These are phyloP conservation scores for Horisme vitalbata DNA, from an alignment of 2,888 invertebrate species.

Conservation along the genomic window DNA sequence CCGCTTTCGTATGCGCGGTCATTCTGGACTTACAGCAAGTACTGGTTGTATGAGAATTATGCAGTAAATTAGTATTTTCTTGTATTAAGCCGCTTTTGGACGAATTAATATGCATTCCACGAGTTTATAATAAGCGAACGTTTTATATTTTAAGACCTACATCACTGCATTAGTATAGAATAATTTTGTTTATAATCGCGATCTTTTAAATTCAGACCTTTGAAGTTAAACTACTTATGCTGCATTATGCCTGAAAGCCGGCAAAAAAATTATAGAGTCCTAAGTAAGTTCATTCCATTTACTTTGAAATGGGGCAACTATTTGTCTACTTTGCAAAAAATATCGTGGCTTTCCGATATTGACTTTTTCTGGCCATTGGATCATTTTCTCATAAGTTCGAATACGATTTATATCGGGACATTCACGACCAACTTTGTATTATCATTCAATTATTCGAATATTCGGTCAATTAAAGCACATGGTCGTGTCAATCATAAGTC, in stretches of 20 bases:
- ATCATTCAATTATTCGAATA: slow-evolving; percentile 4
- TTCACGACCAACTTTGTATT: too few relatives aligned
- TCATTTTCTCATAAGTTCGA: too few relatives aligned
- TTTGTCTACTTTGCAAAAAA: too few relatives aligned
- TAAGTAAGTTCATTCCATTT: too few relatives aligned
- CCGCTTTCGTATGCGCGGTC: slow-evolving; percentile 11
- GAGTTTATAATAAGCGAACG: background rate
- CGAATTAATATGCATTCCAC: slow-evolving; percentile 3
- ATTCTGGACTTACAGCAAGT: slow-evolving; percentile 21
- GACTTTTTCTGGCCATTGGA: too few relatives aligned
- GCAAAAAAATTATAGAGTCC: too few relatives aligned
- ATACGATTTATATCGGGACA: slow-evolving; percentile 3
- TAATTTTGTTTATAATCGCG: too few relatives aligned
- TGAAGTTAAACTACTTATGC: too few relatives aligned
- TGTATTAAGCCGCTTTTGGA: slow-evolving; percentile 1
- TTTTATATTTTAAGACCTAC: slow-evolving; percentile 4
- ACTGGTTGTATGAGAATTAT: slow-evolving; percentile 1
- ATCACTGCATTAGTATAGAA: background rate
- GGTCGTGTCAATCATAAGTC: slow-evolving; percentile 12
- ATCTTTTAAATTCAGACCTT: too few relatives aligned
- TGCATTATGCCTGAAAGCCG: too few relatives aligned
- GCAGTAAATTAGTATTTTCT: slow-evolving; percentile 3
- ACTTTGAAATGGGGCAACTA: too few relatives aligned
- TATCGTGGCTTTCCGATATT: too few relatives aligned
- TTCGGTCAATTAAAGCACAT: slow-evolving; percentile 10